Evolutionary conservation across 2,797 vertebrate species (phyloP), one percentile per base, ranked within the genome.

Genomic region (Spizella passerina): DNA sequence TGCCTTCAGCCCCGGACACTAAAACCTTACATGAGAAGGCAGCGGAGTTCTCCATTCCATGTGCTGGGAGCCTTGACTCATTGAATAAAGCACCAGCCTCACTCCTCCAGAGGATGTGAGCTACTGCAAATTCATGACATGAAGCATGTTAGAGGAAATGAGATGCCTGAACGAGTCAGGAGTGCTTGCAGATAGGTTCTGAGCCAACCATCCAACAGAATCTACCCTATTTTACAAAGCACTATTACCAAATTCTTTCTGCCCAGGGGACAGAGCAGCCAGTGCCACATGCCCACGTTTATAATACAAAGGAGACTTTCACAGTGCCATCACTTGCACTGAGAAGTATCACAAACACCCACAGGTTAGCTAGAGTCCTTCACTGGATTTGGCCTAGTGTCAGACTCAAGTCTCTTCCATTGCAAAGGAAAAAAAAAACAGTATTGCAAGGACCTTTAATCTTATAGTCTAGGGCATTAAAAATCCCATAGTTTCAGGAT

Each of bases 321-420:
- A 41, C 47, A 38, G n/a, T 24, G 52, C 52, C 64, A 27, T 34
- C 24, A 2, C 32, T 59, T 0, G 0, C 10, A 9, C 46, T 53
- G 60, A 29, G 13, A 66, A 71, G 41, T 9, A 50, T 23, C 44
- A 69, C 39, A 41, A 87, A 73, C n/a, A 61, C 21, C 11, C 4
- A 1, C 13, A 44, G 43, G 9, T 65, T 60, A 53, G 17, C 43
- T 83, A 8, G 46, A 66, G 43, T 17, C 46, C 30, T 56, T 65
- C 69, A 50, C 24, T 29, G 9, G 10, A 52, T 75, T 36, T 60
- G 30, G 46, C 53, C 65, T 41, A 36, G 6, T 12, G 10, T 29
- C 63, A 68, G 27, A 14, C 47, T 39, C 7, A 47, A 78, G 27
- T 23, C 24, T 91, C n/a, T 43, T 85, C 27, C 39, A 38, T 6